Evolutionary conservation across 1,140 invertebrate species (phyloP), one percentile per base, ranked within the genome.

Genomic region (Dinothrombium tinctorium): DNA sequence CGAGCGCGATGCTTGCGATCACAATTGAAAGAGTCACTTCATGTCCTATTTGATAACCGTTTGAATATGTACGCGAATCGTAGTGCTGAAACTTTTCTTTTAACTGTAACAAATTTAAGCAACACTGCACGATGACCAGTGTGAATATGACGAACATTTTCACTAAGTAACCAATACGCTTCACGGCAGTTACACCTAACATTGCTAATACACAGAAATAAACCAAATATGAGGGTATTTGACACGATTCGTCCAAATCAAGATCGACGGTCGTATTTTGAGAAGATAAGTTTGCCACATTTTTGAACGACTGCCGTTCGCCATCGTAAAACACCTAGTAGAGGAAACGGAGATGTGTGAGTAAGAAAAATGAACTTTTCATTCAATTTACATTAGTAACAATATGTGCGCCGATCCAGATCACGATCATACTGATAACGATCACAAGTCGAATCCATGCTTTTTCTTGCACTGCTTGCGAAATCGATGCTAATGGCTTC

Each of bases 201-300:
- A 79, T 54, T 25, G 71, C 68, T 21, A 79, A 55, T n/a, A 76
- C 67, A 31, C 63, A 63, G 50, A 73, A 70, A 55, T 73, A 71
- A 29, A 68, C 69, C 51, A 76, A 71, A 54, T 78, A 79, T 15
- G 73, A 73, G 22, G 75, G 74, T 56, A 73, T 42, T 24, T 38
- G 37, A 33, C 26, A 9, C 3, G 35, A 23, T 33, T 33, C 17
- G 14, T 7, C 7, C 7, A 28, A 8, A 28, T 28, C n/a, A 32
- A 32, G 29, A 36, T 36, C 15, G 17, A 21, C 12, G 11, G 9
- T 17, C 2, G 32, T 22, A 17, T 12, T n/a, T 36, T 12, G 14
- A 8, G 17, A 36, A 36, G 33, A 21, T 19, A n/a, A n/a, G n/a
- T n/a, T n/a, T n/a, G n/a, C n/a, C n/a, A n/a, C n/a, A n/a, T n/a